Evolutionary conservation across 2,797 vertebrate species (phyloP), one percentile per base, ranked within the genome.

Genomic region (Simalia tracyae): DNA sequence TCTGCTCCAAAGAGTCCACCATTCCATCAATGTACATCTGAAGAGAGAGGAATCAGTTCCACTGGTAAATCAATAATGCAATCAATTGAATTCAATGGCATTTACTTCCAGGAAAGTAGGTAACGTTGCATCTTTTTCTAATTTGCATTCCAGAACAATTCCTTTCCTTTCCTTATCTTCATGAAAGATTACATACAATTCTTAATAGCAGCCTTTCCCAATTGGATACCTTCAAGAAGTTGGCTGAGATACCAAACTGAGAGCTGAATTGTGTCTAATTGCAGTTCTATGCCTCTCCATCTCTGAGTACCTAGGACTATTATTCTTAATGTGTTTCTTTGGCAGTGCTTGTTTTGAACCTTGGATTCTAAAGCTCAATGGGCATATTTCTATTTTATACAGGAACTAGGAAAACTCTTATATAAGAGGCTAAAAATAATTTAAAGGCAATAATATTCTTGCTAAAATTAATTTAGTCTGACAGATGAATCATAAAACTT

Each of bases 351-450:
- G 31, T 1, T 72, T 56, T 72, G 14, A 84, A 22, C 42, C 26
- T 72, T 57, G 46, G 28, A 50, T 86, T 61, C 63, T 54, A 12
- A 86, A 54, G 8, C 72, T 61, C 56, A 31, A 36, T 64, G n/a
- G 57, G 22, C 63, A 86, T 86, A 36, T 92, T 86, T 89, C 87
- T 85, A 4, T 92, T 89, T 92, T 86, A 5, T n/a, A 66, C 50
- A 57, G 26, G 46, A 84, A 64, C 72, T 89, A 56, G 64, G 31
- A 91, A 89, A 61, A 36, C 68, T 88, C 31, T 60, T 90, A 76
- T 3, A 85, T 72, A 89, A 89, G 91, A 84, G 17, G 56, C 91
- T 92, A 89, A 92, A 92, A 92, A 59, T 5, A 22, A 88, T 56
- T 64, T 11, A 68, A 91, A 91, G 61, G 36, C 63, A 72, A 93